Percentiles rank a stretch among this genome's conserved stretches.
phyloP scores from a whole-genome alignment of 2,888 invertebrate species.

The Pyrochroa serraticornis region DNA sequence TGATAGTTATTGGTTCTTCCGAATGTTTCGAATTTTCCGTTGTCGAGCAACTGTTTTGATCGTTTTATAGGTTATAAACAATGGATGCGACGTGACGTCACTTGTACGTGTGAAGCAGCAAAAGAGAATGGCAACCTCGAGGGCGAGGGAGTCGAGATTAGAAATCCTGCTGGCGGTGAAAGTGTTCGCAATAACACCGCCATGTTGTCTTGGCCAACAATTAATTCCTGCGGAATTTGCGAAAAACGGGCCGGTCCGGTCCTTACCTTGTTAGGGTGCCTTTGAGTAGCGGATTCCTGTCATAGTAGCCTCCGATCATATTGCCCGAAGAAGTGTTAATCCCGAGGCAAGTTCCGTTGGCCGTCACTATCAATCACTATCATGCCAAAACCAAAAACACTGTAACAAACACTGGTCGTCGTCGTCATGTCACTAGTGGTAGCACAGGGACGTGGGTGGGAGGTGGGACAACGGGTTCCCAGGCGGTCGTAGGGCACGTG shows the following conservation, averaged over 20 bases:
- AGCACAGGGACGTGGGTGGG: conserved; percentile 25
- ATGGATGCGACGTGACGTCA: conserved; percentile 32
- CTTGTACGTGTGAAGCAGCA: conserved; percentile 36
- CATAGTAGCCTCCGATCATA: conserved; percentile 63
- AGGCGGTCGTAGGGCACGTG: conserved; percentile 37
- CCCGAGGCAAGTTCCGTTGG: conserved; percentile 31
- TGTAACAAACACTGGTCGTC: no score
- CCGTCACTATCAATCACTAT: conserved; percentile 22
- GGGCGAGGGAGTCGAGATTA: conserved; percentile 42
- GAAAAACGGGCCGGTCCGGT: conserved; percentile 1
- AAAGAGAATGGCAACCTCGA: conserved; percentile 36
- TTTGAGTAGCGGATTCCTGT: conserved; percentile 65
- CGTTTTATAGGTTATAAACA: conserved; percentile 28
- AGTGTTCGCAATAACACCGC: conserved; percentile 48
- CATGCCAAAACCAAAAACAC: neutral
- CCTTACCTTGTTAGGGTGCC: conserved; percentile 65
- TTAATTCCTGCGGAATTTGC: neutral
- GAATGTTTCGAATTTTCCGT: no score
- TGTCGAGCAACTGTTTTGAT: neutral
- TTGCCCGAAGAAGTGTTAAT: conserved; percentile 37
- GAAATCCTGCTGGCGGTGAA: conserved; percentile 48
- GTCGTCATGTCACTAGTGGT: neutral
- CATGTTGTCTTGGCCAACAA: conserved; percentile 37
- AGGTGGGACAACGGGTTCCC: conserved; percentile 26
- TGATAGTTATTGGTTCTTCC: no score